phyloP scores from a whole-genome alignment of 2,113 vertebrate genomes.

The Carollia perspicillata region DNA sequence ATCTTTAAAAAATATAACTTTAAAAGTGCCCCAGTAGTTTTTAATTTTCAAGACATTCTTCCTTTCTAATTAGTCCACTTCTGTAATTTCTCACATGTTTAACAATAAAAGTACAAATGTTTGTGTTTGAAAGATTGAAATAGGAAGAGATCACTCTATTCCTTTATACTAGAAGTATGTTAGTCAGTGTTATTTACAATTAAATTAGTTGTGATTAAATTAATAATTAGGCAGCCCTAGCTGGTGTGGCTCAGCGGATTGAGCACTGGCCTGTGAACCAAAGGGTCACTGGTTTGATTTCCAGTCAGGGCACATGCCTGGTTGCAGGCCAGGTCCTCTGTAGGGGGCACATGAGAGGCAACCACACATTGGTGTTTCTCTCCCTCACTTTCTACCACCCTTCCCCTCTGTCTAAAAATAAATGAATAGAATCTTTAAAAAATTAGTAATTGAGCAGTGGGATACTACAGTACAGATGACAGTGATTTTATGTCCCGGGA shows the following conservation, averaged over 20 bases:
- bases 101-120: not conserved
- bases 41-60: not conserved
- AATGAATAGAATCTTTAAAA: too few relatives aligned
- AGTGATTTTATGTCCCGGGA: not conserved
- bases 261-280: too few relatives aligned
- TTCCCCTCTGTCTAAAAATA: too few relatives aligned
- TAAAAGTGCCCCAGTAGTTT: not conserved
- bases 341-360: too few relatives aligned
- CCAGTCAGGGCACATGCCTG: too few relatives aligned
- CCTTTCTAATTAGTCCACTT: not conserved
- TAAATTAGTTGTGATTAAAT: not conserved
- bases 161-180: not conserved
- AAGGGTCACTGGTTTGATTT: too few relatives aligned
- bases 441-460: not conserved
- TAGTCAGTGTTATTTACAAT: not conserved
- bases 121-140: not conserved
- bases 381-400: too few relatives aligned
- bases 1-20: not conserved
- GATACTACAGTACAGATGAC: not conserved
- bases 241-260: too few relatives aligned
- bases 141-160: not conserved
- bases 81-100: slow-evolving; percentile 3
- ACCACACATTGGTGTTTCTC: too few relatives aligned
- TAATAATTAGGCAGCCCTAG: not conserved
- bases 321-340: too few relatives aligned